Evolutionary conservation across 1,140 invertebrate genomes (phyloP), one percentile per base, ranked within the genome.

Genomic region (Panagrolaimus sp.): DNA sequence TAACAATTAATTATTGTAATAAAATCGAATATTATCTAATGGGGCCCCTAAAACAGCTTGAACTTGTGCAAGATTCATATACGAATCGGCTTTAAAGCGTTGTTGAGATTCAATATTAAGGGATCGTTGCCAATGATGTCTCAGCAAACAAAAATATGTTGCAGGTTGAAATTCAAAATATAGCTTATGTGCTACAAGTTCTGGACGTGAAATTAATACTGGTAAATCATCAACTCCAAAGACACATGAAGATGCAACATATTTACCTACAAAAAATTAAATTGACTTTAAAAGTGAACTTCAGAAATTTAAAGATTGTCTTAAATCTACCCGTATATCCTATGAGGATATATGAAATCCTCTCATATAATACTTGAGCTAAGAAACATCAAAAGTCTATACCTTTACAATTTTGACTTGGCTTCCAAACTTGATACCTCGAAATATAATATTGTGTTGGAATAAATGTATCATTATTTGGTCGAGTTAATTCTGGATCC

Each of bases 101-200:
- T 32, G n/a, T 47, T 74, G 73, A 10, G 21, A 24, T 21, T 43
- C 43, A 10, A 17, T 17, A 58, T 77, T 58, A 24, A 77, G 43
- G 0, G 73, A 75, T 21, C 73, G 48, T 26, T 72, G 24, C 28
- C 73, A 62, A 68, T 68, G 10, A 47, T 10, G 44, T n/a, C 44
- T 21, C 17, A 71, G n/a, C 47, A 76, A 17, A 63, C 76, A 78
- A 63, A 77, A 78, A 21, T 73, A 77, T n/a, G 73, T 76, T 9
- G 80, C 78, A 8, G 78, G 78, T 62, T 80, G 76, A 46, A 71
- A 58, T 12, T 76, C 69, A 7, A 81, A 63, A 67, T 80, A 78
- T 32, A 80, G 63, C 63, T 80, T 82, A 67, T 80, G 78, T 10
- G 71, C 78, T 5, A 80, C 52, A 0, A 80, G 64, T 64, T 80